Evolutionary conservation across 2,113 vertebrate species (phyloP).

Genomic region (Bucco capensis): DNA sequence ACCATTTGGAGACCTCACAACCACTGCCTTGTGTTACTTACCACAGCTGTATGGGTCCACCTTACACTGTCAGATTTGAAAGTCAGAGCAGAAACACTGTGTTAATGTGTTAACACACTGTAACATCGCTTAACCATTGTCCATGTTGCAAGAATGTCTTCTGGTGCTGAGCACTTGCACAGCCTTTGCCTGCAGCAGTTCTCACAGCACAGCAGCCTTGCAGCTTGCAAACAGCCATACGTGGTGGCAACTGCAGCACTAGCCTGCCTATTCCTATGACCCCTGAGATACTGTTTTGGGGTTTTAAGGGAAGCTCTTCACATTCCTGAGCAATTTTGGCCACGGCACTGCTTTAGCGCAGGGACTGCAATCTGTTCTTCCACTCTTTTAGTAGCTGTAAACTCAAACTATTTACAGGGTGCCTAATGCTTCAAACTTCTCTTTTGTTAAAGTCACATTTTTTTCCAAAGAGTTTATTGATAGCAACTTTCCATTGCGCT

Average conservation of each 20-base stretch:
- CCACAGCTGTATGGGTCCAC: rapidly evolving
- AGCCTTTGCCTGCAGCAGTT: neutral
- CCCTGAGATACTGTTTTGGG: neutral
- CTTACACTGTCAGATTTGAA: neutral
- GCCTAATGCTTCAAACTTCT: neutral
- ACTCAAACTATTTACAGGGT: neutral
- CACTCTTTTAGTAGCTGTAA: neutral
- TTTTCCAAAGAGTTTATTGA: neutral
- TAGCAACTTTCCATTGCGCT: neutral
- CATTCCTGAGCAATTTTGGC: neutral
- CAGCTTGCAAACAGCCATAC: neutral
- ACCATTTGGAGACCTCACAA: neutral
- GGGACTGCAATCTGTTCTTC: neutral
- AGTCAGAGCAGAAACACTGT: neutral
- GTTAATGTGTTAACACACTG: neutral
- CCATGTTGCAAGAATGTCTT: neutral
- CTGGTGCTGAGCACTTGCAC: neutral
- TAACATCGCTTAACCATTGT: neutral
- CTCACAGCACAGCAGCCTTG: neutral
- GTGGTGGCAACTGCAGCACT: neutral
- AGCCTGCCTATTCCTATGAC: neutral
- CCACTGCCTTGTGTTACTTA: no score
- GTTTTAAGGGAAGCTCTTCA: neutral
- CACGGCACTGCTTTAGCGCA: neutral
- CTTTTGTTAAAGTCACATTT: neutral